These are phyloP conservation scores for Mastacembelus armatus DNA, from an alignment of 2,797 vertebrate species.

Conservation along the genomic window DNA sequence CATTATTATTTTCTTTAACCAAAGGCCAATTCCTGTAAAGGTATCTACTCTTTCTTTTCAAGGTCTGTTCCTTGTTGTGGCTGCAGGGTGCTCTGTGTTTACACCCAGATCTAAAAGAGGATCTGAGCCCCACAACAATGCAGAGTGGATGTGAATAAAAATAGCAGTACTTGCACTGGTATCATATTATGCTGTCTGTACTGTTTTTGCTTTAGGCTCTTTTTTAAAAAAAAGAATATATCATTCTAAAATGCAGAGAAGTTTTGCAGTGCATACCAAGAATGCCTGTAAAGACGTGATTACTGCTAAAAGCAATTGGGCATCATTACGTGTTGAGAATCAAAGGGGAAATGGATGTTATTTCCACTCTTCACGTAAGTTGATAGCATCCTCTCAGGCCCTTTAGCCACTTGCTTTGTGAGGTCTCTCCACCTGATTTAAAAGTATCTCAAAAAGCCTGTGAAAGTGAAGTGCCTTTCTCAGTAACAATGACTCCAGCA, in stretches of 20 bases:
- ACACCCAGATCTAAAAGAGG: constrained; percentile 54
- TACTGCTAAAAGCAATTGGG: constrained; percentile 29
- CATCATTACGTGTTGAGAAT: constrained; percentile 33
- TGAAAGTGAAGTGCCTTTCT: constrained; percentile 55
- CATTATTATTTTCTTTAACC: constrained; percentile 73
- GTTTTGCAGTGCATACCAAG: constrained; percentile 50
- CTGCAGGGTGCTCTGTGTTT: constrained; percentile 61
- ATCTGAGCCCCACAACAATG: constrained; percentile 58
- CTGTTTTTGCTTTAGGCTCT: constrained; percentile 50
- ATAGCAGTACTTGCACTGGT: constrained; percentile 59
- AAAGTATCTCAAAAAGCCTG: constrained; percentile 49
- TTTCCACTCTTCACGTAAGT: constrained; percentile 37
- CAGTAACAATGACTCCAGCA: constrained; percentile 22
- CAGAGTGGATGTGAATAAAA: constrained; percentile 62
- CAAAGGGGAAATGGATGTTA: constrained; percentile 46
- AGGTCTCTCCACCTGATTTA: constrained; percentile 57
- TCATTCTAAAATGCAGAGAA: constrained; percentile 35
- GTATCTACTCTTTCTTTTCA: constrained; percentile 47
- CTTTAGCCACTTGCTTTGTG: constrained; percentile 54
- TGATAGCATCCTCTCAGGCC: constrained; percentile 51
- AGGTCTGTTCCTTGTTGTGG: constrained; percentile 62
- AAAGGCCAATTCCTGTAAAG: constrained; percentile 46
- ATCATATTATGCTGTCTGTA: constrained; percentile 72
- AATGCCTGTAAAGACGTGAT: constrained; percentile 24
- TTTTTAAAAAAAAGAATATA: constrained; percentile 33